Evolutionary conservation across 2,888 invertebrate species (phyloP).

Genomic region (Drosophila borealis): DNA sequence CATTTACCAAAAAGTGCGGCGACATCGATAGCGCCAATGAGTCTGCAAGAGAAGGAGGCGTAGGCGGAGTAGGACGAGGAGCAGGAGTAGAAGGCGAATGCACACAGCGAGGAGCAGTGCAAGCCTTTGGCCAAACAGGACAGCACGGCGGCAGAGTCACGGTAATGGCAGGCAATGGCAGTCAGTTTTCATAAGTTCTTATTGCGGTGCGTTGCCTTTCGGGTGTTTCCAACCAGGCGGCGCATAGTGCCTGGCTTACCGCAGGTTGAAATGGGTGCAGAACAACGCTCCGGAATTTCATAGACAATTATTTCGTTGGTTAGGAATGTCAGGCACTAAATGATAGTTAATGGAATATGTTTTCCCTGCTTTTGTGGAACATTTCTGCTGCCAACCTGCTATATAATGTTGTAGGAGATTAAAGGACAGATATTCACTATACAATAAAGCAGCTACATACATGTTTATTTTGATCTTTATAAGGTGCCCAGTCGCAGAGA

Average conservation of each 20-base stretch:
- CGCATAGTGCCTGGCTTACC: conserved; percentile 7
- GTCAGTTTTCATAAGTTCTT: conserved; percentile 42
- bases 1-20: conserved; percentile 50
- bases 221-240: background rate
- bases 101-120: background rate
- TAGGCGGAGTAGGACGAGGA: background rate
- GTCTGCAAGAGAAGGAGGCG: conserved; percentile 27
- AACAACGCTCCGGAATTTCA: no score
- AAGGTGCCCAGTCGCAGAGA: no score
- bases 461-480: no score
- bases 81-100: background rate
- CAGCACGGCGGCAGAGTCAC: background rate
- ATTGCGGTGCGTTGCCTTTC: background rate
- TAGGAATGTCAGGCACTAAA: no score
- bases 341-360: no score
- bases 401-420: no score
- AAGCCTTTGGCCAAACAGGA: conserved; percentile 17
- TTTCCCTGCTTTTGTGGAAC: no score
- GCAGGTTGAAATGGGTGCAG: background rate
- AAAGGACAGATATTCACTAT: no score
- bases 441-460: no score
- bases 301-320: no score
- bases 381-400: no score
- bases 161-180: conserved; percentile 21
- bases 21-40: conserved; percentile 54